These are phyloP conservation scores for Cheumatopsyche charites DNA, from an alignment of 1,140 invertebrate species.

Conservation along the genomic window DNA sequence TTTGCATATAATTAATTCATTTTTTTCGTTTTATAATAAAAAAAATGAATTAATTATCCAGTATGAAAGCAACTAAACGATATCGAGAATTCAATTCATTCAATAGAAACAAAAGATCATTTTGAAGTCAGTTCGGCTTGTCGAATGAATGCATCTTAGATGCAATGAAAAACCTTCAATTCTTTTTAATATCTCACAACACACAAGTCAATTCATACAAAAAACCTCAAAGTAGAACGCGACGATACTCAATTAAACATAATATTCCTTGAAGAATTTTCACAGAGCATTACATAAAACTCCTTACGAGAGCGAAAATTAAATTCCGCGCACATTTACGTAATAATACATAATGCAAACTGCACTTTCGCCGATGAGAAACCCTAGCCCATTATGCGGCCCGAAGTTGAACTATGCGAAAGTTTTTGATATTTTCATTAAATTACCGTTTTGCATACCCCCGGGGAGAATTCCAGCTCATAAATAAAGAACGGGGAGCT, in stretches of 20 bases:
- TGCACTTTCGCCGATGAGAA: too few species aligned
- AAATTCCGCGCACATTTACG: conserved; percentile 2
- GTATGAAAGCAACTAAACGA: too few species aligned
- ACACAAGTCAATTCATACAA: too few species aligned
- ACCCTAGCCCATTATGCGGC: background rate
- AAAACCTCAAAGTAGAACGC: background rate
- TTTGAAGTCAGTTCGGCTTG: too few species aligned
- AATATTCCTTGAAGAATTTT: background rate
- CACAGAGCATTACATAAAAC: background rate
- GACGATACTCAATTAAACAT: background rate
- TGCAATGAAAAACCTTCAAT: too few species aligned
- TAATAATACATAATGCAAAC: background rate
- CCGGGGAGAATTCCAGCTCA: conserved; percentile 4
- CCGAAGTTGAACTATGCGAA: background rate
- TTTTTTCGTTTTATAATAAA: too few species aligned
- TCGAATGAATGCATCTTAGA: too few species aligned
- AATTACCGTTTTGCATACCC: conserved; percentile 34
- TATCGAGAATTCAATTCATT: too few species aligned
- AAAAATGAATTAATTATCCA: too few species aligned
- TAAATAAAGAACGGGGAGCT: background rate
- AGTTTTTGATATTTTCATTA: conserved; percentile 38
- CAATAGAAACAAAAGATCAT: too few species aligned
- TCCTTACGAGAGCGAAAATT: background rate
- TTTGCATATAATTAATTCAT: too few species aligned
- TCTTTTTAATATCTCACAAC: too few species aligned